Evolutionary conservation across 2,888 invertebrate genomes (phyloP), one percentile per base, ranked within the genome.

Genomic region (Agonopterix heracliana): DNA sequence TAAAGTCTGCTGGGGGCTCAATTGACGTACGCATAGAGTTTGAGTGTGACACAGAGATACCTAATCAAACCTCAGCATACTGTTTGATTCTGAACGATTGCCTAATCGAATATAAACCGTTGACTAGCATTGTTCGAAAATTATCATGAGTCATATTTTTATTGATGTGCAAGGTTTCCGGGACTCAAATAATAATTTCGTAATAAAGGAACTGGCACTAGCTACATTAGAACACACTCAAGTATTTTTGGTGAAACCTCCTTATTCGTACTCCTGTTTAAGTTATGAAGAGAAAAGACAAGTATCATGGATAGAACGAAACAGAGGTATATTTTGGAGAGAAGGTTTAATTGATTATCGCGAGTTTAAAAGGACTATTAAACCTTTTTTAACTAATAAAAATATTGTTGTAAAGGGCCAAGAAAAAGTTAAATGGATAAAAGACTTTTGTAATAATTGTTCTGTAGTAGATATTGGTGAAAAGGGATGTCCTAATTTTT

Each of bases 1-100:
- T 41, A 2, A 41, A 41, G 12, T 10, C 11, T 3, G 9, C 9
- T 8, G 36, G 36, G 2, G 10, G 10, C n/a, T 9, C 58, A 34
- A 62, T 64, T 8, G 65, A 65, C 54, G 55, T 68, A 17, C 53
- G 53, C 41, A 45, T 67, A n/a, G 61, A 68, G 55, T 56, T 67
- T 49, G 56, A 68, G 57, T 55, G 60, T 11, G 49, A 47, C 17
- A 40, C 42, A 45, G 51, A 59, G 51, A 52, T 60, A 40, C 56
- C 60, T 8, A 54, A 55, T 43, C 54, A 60, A 8, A 66, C 5
- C 68, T 1, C 17, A 4, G 17, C 17, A 17, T 17, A 56, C 51
- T 63, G 63, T 55, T 45, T 61, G 10, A 47, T 66, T 17, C 36
- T 66, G 10, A 54, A 54, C 51, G 64, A 66, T 47, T 47, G 55